Percentiles rank a stretch among this genome's conserved stretches.
These are phyloP conservation scores for Megalopta genalis DNA, from an alignment of 1,140 invertebrate species.

Conservation along the genomic window DNA sequence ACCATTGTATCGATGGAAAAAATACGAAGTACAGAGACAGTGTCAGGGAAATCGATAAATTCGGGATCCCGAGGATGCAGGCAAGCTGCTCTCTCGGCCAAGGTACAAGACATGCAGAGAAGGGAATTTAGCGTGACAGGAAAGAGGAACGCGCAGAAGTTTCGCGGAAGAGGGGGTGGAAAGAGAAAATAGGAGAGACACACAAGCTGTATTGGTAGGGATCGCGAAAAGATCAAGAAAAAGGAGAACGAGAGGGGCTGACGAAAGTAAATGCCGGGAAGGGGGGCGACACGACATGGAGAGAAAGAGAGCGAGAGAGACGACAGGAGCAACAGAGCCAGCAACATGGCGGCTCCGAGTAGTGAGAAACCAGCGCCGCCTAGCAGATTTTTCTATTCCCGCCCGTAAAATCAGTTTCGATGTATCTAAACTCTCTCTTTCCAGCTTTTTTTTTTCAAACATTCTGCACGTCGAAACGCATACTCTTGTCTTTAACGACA, in stretches of 20 bases:
- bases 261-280: slow-evolving; percentile 35
- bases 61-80: not conserved
- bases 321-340: slow-evolving; percentile 67
- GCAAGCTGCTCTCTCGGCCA: not conserved
- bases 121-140: slow-evolving; percentile 21
- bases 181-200: slow-evolving; percentile 44
- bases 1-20: too few species aligned
- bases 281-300: not conserved
- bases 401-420: slow-evolving; percentile 56
- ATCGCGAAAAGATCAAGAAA: slow-evolving; percentile 53
- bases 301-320: slow-evolving; percentile 61
- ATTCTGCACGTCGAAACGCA: too few species aligned
- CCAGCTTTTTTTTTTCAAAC: too few species aligned
- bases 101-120: not conserved
- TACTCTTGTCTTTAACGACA: too few species aligned
- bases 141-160: slow-evolving; percentile 31
- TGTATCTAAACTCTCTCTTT: not conserved
- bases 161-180: slow-evolving; percentile 12
- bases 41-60: not conserved
- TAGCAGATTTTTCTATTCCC: slow-evolving; percentile 76
- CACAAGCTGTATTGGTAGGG: slow-evolving; percentile 38
- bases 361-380: slow-evolving; percentile 71
- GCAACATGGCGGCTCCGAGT: slow-evolving; percentile 71
- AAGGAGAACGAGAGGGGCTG: slow-evolving; percentile 26
- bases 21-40: too few species aligned